These are phyloP conservation scores for Torymus aiolomorphi DNA, from an alignment of 2,888 invertebrate species.

Conservation along the genomic window DNA sequence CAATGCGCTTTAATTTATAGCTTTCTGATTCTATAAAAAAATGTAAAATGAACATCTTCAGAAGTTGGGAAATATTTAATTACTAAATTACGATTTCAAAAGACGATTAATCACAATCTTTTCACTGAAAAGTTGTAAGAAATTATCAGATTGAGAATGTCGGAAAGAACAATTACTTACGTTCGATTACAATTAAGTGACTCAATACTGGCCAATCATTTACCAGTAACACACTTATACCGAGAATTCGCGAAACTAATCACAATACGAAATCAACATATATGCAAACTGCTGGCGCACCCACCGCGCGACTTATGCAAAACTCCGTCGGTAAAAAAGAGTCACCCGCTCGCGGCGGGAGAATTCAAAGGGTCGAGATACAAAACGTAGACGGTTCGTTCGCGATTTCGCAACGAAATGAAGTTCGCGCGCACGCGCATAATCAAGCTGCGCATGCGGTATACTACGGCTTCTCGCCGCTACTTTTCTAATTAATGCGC, in stretches of 20 bases:
- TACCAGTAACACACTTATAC: no score
- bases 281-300: no score
- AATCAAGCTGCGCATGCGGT: neutral
- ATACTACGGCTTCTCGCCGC: neutral
- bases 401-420: constrained; percentile 36
- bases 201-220: no score
- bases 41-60: no score
- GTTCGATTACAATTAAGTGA: no score
- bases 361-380: constrained; percentile 26
- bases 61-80: no score
- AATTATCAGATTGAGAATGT: no score
- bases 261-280: no score
- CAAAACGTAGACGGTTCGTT: neutral
- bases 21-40: no score
- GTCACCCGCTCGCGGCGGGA: neutral
- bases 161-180: no score
- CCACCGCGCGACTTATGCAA: neutral
- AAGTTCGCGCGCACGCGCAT: constrained; percentile 28
- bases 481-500: constrained; percentile 41
- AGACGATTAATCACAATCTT: neutral
- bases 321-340: neutral
- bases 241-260: no score
- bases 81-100: neutral
- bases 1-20: no score
- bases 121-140: neutral